A percentile compares a stretch with the other conserved stretches of the same genome.
phyloP scores from a whole-genome alignment of 2,113 vertebrate genomes.

The Octodon degus region DNA sequence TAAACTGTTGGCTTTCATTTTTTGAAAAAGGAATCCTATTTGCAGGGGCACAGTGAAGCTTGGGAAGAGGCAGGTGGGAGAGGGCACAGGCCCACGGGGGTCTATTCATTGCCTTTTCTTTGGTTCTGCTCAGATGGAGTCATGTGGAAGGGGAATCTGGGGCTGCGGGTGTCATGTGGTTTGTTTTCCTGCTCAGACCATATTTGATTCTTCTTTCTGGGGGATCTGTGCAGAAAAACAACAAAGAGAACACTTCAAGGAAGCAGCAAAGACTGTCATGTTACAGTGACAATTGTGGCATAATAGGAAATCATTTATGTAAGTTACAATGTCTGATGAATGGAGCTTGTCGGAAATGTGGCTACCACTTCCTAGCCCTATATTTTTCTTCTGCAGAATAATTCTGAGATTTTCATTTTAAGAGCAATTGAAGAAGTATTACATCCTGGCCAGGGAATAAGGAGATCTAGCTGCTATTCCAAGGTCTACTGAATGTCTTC shows the following conservation, averaged over 20 bases:
- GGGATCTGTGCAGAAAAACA: constrained; percentile 82
- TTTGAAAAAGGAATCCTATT: constrained; percentile 48
- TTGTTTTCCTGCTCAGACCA: constrained; percentile 75
- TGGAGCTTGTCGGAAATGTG: constrained; percentile 52
- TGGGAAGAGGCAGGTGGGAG: constrained; percentile 52
- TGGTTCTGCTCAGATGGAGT: not conserved
- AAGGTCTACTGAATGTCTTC: constrained; percentile 3
- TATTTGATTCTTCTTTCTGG: constrained; percentile 80
- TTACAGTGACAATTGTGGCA: constrained; percentile 80
- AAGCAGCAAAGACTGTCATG: constrained; percentile 74
- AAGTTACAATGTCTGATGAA: constrained; percentile 68
- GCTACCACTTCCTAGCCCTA: constrained; percentile 22
- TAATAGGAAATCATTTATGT: constrained; percentile 80
- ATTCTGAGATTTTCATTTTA: constrained; percentile 71
- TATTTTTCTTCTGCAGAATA: constrained; percentile 62
- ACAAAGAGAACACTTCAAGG: constrained; percentile 83
- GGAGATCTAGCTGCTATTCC: constrained; percentile 47
- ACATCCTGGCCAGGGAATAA: constrained; percentile 47
- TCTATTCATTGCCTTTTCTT: not conserved
- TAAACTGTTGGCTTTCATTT: constrained; percentile 46
- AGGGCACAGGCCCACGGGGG: not conserved
- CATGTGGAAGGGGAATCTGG: not conserved
- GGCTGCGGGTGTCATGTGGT: not conserved
- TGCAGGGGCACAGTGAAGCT: not conserved
- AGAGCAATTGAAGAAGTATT: constrained; percentile 68